Base-by-base conservation (phyloP, 2,888 invertebrate genomes). In the Cephus pygmeus region DNA sequence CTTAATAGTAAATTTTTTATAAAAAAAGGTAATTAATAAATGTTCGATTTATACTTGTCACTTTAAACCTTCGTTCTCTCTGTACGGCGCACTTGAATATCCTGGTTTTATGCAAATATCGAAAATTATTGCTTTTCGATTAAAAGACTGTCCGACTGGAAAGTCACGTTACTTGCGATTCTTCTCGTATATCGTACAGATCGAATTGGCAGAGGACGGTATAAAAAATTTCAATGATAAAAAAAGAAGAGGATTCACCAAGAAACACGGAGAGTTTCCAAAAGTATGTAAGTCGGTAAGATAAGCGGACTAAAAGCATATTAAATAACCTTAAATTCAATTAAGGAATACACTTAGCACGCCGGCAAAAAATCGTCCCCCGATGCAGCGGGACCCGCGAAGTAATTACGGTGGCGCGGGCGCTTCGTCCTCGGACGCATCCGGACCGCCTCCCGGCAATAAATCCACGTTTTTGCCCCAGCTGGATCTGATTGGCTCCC, bases 241-340 rank as follows among this genome's bases (percentile, higher is more conserved):
- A 11, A 71, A 71, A 11, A 23, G 9, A 23, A 23, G 23, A 3
- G 23, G 30, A 71, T 30, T 23, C 71, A 30, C 30, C 33, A 30
- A 71, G 71, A 71, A 71, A 71, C 56, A 56, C 56, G 56, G 12
- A 71, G 71, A 82, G 83, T 81, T 86, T 86, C 81, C 86, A 78
- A 80, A 80, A 84, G 82, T 81, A 78, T 76, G 82, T 79, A 79
- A 82, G 79, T 69, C 79, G 77, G 33, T 76, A 73, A 73, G 84
- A 85, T 85, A 85, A 85, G 80, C 84, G 73, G 79, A 79, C 83
- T 87, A 86, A 89, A 88, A 88, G 87, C 87, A 84, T 87, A 89
- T 88, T 89, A 88, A 89, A 89, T 88, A 88, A 89, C 85, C 85
- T 89, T 87, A 88, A 89, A 91, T 91, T 90, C 87, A 90, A 91